Evolutionary conservation across 2,113 vertebrate genomes (phyloP), one percentile per base, ranked within the genome.

Genomic region (Perognathus longimembris): DNA sequence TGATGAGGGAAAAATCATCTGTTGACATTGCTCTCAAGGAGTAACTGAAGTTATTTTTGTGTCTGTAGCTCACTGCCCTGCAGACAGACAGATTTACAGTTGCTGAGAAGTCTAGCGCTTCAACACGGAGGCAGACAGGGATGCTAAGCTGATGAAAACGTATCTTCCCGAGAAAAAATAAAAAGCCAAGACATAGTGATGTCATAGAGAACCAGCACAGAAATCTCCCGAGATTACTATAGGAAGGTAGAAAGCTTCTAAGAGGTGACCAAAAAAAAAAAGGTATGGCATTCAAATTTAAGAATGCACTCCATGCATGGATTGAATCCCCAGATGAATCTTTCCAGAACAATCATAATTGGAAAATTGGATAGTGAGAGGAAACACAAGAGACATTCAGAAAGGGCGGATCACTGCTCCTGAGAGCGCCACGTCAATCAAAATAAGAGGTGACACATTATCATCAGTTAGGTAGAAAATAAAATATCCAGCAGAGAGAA

Each of bases 31-130:
- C 85, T 75, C 73, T 88, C 79, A 71, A 64, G 73, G 91, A 59
- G 34, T 54, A 89, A 67, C 63, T 70, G 30, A 79, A 85, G 66
- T 90, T 80, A 61, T 69, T 89, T 88, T 76, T 88, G 80, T 73
- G 95, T 86, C 57, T 38, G 26, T 34, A 75, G 76, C 84, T 88
- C 76, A 77, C 11, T 22, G 57, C 59, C 69, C 28, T 20, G 32
- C 11, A 5, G n/a, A 42, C 85, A 94, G 76, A 85, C 28, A 87
- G 36, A 50, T 7, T 0, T 7, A n/a, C 17, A 50, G 78, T 73
- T 38, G 67, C 85, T 76, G 82, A 92, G 93, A 90, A 80, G 76
- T 94, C 92, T 86, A 64, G 88, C 61, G 32, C 83, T 85, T 83
- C 1, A 1, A 18, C 36, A 73, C 38, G 24, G 7, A 76, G 76